Percentiles rank a stretch among this genome's conserved stretches.
phyloP scores from a whole-genome alignment of 2,797 vertebrate species.

The Takifugu rubripes region DNA sequence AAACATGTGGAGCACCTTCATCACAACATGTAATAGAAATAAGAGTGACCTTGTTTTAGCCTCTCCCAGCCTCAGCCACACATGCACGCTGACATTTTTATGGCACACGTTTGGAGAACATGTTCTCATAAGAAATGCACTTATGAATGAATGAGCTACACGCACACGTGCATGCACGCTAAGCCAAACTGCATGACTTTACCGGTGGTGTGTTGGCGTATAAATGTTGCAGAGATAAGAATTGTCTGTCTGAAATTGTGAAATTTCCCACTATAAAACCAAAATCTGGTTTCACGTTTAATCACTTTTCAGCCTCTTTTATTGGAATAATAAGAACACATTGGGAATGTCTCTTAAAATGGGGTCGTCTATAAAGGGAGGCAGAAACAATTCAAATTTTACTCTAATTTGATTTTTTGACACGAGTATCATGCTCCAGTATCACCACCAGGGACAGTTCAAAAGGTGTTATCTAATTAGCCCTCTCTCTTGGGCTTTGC shows the following conservation, averaged over 20 bases:
- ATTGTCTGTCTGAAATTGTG: background rate
- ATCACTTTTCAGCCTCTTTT: background rate
- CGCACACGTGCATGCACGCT: background rate
- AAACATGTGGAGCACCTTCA: conserved; percentile 49
- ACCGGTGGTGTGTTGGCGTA: too few relatives aligned
- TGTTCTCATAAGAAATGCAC: conserved; percentile 52
- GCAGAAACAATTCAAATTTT: too few relatives aligned
- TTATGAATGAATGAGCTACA: conserved; percentile 18
- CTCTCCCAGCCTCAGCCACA: conserved; percentile 7
- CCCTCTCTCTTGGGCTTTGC: too few relatives aligned
- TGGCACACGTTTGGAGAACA: conserved; percentile 34
- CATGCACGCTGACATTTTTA: conserved; percentile 25
- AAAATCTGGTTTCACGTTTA: background rate
- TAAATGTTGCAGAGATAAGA: background rate
- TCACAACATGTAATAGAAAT: conserved; percentile 45
- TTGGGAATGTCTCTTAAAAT: background rate
- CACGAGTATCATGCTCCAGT: too few relatives aligned
- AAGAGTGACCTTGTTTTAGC: conserved; percentile 64
- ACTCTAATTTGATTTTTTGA: too few relatives aligned
- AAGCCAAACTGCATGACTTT: background rate
- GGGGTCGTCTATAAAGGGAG: background rate
- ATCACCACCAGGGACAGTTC: too few relatives aligned
- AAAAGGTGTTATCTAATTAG: too few relatives aligned
- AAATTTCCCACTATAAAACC: background rate
- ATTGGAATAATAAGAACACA: background rate